A percentile compares a stretch with the other conserved stretches of the same genome.
phyloP scores from a whole-genome alignment of 2,888 invertebrate species.

The Eudasyphora cyanicolor region DNA sequence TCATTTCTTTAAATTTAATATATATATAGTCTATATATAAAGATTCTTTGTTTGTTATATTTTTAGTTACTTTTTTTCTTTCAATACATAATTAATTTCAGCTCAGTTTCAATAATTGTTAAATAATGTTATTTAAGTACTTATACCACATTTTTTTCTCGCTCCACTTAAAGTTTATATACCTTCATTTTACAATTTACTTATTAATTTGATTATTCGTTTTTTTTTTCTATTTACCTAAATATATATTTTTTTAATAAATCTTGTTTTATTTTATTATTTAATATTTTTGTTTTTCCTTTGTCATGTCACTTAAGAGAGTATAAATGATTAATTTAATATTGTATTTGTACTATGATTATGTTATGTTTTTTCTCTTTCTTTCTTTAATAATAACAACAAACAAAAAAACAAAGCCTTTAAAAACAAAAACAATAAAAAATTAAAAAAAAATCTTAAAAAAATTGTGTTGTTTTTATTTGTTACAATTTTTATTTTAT shows the following conservation, averaged over 20 bases:
- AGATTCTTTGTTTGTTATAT: no score
- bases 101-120: conserved; percentile 47
- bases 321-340: conserved; percentile 36
- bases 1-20: not conserved
- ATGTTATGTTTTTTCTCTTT: conserved; percentile 42
- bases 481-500: not conserved
- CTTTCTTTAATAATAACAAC: conserved; percentile 55
- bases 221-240: conserved; percentile 11
- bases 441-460: conserved; percentile 40
- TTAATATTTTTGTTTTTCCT: conserved; percentile 9
- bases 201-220: conserved; percentile 2
- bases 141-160: conserved; percentile 53
- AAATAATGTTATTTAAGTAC: conserved; percentile 64
- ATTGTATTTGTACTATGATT: conserved; percentile 51
- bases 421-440: conserved; percentile 51
- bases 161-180: conserved; percentile 43
- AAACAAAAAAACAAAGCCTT: conserved; percentile 57
- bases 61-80: conserved; percentile 30
- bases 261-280: conserved; percentile 6
- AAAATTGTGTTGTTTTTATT: conserved; percentile 44
- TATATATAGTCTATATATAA: no score
- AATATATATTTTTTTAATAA: conserved; percentile 39
- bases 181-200: conserved; percentile 36
- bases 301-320: conserved; percentile 43
- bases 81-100: conserved; percentile 39